Evolutionary conservation across 2,797 vertebrate genomes (phyloP).

Genomic region (Hydrocynus forskahlii): DNA sequence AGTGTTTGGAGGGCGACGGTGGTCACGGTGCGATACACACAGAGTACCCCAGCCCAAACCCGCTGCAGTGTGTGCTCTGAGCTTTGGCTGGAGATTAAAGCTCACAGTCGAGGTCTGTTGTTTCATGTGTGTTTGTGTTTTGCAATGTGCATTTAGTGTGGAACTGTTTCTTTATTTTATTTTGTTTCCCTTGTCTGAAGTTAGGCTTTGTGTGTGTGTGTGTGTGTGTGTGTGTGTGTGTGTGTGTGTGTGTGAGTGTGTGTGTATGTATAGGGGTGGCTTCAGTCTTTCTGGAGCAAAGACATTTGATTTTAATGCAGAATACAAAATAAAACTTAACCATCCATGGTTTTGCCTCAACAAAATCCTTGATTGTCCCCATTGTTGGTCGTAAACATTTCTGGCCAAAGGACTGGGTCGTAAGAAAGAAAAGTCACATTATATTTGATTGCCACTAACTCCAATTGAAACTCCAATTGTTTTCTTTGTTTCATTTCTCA

Average conservation of each 20-base stretch:
- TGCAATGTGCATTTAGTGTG: constrained; percentile 8
- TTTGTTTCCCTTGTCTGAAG: constrained; percentile 20
- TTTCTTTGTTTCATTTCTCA: too few relatives aligned
- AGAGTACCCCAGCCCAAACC: constrained; percentile 12
- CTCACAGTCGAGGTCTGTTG: constrained; percentile 12
- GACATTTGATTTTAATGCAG: too few relatives aligned
- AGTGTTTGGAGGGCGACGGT: constrained; percentile 2
- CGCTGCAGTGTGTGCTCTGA: neutral
- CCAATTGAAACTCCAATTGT: too few relatives aligned
- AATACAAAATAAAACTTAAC: too few relatives aligned
- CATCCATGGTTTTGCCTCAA: too few relatives aligned
- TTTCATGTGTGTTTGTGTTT: constrained; percentile 27
- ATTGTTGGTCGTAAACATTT: too few relatives aligned
- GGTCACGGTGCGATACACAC: constrained; percentile 23
- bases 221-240: neutral
- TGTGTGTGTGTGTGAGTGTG: neutral
- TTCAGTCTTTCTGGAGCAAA: too few relatives aligned
- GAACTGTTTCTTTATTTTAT: constrained; percentile 11
- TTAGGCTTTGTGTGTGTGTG: neutral
- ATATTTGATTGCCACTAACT: too few relatives aligned
- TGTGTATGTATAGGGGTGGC: too few relatives aligned
- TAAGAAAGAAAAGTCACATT: too few relatives aligned
- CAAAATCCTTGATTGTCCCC: too few relatives aligned
- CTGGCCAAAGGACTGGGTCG: too few relatives aligned
- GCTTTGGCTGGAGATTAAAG: constrained; percentile 37